These are phyloP conservation scores for Caranx ignobilis DNA, from an alignment of 2,113 vertebrate species.

Conservation along the genomic window DNA sequence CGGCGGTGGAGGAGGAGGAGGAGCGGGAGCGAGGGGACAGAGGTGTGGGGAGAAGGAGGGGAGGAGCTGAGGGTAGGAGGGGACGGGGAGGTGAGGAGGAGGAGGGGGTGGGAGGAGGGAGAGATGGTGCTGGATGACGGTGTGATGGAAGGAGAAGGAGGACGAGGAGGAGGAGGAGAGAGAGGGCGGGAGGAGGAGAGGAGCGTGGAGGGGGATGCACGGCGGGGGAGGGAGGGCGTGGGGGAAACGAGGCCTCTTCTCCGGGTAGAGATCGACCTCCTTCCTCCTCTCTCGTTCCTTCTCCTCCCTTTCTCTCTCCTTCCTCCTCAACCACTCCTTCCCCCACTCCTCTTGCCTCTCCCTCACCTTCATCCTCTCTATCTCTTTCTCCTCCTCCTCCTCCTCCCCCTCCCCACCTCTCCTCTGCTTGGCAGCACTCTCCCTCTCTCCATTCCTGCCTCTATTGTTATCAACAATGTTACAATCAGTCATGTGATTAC, in stretches of 20 bases:
- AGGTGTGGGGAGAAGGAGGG: conserved; percentile 67
- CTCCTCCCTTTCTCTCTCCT: conserved; percentile 44
- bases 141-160: conserved; percentile 71
- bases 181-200: conserved; percentile 61
- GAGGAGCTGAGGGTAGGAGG: conserved; percentile 67
- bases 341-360: conserved; percentile 38
- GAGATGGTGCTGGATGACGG: conserved; percentile 76
- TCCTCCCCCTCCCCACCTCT: neutral
- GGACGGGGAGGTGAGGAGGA: conserved; percentile 46
- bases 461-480: neutral
- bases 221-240: conserved; percentile 45
- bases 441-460: neutral
- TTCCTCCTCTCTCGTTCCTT: conserved; percentile 51
- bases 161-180: conserved; percentile 64
- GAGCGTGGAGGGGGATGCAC: conserved; percentile 62
- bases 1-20: conserved; percentile 30
- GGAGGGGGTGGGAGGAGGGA: conserved; percentile 64
- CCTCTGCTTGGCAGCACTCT: neutral
- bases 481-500: conserved; percentile 33
- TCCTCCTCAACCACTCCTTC: conserved; percentile 54
- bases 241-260: conserved; percentile 59
- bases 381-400: conserved; percentile 34
- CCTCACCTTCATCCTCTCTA: conserved; percentile 44
- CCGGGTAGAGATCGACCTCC: conserved; percentile 33
- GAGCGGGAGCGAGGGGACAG: conserved; percentile 43